Conservation (phyloP, 1,140 invertebrate species). For the Micrasema longulum region DNA sequence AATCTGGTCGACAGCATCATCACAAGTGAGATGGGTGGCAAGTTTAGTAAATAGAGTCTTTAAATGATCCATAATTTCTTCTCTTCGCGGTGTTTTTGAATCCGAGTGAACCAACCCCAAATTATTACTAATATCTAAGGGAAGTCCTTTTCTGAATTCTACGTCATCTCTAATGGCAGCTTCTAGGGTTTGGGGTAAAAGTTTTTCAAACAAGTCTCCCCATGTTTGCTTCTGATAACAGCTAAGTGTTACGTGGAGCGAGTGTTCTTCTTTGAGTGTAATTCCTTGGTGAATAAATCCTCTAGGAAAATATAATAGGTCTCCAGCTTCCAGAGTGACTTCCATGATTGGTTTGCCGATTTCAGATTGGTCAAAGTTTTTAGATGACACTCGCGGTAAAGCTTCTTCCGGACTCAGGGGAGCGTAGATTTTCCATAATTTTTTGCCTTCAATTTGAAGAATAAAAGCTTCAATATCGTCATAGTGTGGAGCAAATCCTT, state of each 20-base stretch:
- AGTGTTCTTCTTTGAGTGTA: conserved; percentile 82
- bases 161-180: conserved; percentile 77
- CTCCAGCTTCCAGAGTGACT: conserved; percentile 84
- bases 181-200: conserved; percentile 83
- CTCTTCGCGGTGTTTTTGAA: conserved; percentile 63
- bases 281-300: conserved; percentile 94
- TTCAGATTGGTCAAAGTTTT: conserved; percentile 84
- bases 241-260: conserved; percentile 93
- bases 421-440: conserved; percentile 92
- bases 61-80: conserved; percentile 71
- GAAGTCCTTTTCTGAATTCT: conserved; percentile 83
- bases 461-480: conserved; percentile 99
- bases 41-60: conserved; percentile 74
- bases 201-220: conserved; percentile 86
- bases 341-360: conserved; percentile 87
- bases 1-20: conserved; percentile 87
- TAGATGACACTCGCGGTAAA: conserved; percentile 84
- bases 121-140: conserved; percentile 80
- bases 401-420: conserved; percentile 76
- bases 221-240: conserved; percentile 92
- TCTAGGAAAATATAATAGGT: conserved; percentile 92
- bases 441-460: conserved; percentile 94
- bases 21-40: conserved; percentile 74
- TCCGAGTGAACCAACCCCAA: conserved; percentile 78
- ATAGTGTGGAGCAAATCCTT: conserved; percentile 98